A percentile compares a stretch with the other conserved stretches of the same genome.
Evolutionary conservation across 1,140 invertebrate species (phyloP).

Genomic region (Asobara japonica): DNA sequence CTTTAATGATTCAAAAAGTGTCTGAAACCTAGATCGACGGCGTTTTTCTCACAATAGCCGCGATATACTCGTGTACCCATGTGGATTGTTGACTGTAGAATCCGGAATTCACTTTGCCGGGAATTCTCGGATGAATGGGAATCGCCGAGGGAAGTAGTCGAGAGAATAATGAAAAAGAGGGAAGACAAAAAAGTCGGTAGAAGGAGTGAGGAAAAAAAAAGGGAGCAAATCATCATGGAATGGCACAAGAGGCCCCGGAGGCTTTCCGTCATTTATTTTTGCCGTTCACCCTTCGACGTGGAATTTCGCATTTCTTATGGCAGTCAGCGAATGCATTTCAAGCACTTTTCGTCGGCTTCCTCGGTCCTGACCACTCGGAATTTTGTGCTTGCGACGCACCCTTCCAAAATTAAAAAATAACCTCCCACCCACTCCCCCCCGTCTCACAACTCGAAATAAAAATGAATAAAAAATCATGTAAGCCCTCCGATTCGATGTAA

Average conservation of each 20-base stretch:
- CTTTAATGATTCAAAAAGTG: no score
- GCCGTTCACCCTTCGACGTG: constrained; percentile 37
- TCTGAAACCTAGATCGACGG: no score
- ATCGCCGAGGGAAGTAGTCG: constrained; percentile 41
- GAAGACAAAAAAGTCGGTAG: background rate
- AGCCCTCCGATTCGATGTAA: no score
- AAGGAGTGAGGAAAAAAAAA: constrained; percentile 25
- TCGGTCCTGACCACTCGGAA: constrained; percentile 3
- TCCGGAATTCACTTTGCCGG: constrained; percentile 49
- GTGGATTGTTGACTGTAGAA: background rate
- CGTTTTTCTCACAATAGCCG: no score
- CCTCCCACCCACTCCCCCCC: no score
- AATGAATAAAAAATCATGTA: no score
- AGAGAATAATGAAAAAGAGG: constrained; percentile 13
- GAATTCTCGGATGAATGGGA: constrained; percentile 50
- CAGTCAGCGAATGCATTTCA: constrained; percentile 41
- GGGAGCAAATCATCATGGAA: background rate
- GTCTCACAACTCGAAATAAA: no score
- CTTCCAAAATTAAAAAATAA: no score
- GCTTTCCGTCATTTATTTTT: constrained; percentile 56
- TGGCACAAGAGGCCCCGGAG: background rate
- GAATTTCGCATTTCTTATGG: constrained; percentile 59
- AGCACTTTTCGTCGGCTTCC: background rate
- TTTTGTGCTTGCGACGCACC: background rate
- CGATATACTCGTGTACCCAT: background rate